These are phyloP conservation scores for Scaptodrosophila latifasciaeformis DNA, from an alignment of 2,888 invertebrate genomes.

Conservation along the genomic window DNA sequence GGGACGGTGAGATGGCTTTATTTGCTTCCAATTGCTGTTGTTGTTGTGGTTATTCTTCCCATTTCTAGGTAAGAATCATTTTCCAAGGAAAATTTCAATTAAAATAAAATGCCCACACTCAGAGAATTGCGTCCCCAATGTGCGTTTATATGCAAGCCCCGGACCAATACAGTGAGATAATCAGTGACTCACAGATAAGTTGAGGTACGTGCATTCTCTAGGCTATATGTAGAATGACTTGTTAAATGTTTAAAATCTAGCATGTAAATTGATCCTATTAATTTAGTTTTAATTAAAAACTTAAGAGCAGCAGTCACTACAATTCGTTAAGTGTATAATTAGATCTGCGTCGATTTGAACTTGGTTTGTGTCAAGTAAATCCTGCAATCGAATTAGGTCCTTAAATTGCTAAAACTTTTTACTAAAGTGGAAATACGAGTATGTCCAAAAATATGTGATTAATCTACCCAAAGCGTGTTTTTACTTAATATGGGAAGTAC, in stretches of 20 bases:
- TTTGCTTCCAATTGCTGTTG: too few species aligned
- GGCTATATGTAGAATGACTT: not conserved
- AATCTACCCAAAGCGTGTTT: too few species aligned
- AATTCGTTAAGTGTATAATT: constrained; percentile 58
- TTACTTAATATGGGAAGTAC: too few species aligned
- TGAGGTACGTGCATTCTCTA: too few species aligned
- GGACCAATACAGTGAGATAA: too few species aligned
- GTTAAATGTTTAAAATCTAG: constrained; percentile 43
- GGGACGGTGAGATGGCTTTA: too few species aligned
- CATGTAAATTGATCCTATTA: constrained; percentile 63
- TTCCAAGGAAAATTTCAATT: constrained; percentile 40
- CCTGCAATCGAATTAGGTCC: too few species aligned
- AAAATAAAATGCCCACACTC: constrained; percentile 46
- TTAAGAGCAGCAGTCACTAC: constrained; percentile 44
- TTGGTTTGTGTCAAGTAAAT: not conserved
- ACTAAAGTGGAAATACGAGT: too few species aligned
- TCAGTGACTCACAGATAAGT: too few species aligned
- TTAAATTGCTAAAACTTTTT: too few species aligned
- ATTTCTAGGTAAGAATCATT: constrained; percentile 1
- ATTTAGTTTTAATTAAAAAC: constrained; percentile 65
- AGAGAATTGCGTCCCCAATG: constrained; percentile 33
- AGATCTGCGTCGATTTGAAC: constrained; percentile 36
- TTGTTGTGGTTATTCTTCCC: not conserved
- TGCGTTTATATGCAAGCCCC: too few species aligned
- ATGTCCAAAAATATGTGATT: too few species aligned